A percentile compares a stretch with the other conserved stretches of the same genome.
Evolutionary conservation across 1,140 invertebrate genomes (phyloP).

Genomic region (Globodera rostochiensis): DNA sequence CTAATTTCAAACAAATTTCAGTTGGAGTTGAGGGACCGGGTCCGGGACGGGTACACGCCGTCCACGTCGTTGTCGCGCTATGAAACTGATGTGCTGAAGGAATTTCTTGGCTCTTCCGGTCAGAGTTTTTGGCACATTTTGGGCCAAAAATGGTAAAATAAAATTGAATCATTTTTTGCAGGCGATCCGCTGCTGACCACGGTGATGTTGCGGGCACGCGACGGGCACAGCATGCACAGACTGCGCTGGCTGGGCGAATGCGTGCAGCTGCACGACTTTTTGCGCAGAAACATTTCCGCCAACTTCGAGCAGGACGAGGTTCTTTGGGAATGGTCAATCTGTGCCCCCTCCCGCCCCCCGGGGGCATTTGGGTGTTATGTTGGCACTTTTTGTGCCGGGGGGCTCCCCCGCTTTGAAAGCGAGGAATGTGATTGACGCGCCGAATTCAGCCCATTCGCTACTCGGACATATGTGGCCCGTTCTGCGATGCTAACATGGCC

Average conservation of each 20-base stretch:
- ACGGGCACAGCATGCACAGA: slow-evolving; percentile 50
- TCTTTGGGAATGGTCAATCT: neutral
- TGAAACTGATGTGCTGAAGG: slow-evolving; percentile 56
- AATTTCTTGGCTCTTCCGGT: slow-evolving; percentile 46
- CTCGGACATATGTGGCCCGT: slow-evolving; percentile 57
- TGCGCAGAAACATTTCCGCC: slow-evolving; percentile 26
- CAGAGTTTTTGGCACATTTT: neutral
- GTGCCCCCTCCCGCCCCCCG: neutral
- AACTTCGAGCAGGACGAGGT: neutral
- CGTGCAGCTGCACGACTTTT: slow-evolving; percentile 37
- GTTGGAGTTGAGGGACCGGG: slow-evolving; percentile 49
- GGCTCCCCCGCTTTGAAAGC: neutral
- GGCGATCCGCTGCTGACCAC: slow-evolving; percentile 50
- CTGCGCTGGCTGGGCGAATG: slow-evolving; percentile 50
- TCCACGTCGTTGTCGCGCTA: slow-evolving; percentile 51
- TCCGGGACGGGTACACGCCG: slow-evolving; percentile 54
- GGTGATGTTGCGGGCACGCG: slow-evolving; percentile 38
- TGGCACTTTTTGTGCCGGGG: neutral
- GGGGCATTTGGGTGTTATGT: neutral
- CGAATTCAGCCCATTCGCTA: slow-evolving; percentile 40
- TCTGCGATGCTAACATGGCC: slow-evolving; percentile 49
- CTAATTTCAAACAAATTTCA: neutral
- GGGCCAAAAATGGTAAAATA: neutral
- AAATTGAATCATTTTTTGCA: slow-evolving; percentile 35
- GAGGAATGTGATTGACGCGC: neutral